Percentiles rank a stretch among this genome's conserved stretches.
Conservation (phyloP, 2,888 invertebrate species). For the Tetranychus piercei region DNA sequence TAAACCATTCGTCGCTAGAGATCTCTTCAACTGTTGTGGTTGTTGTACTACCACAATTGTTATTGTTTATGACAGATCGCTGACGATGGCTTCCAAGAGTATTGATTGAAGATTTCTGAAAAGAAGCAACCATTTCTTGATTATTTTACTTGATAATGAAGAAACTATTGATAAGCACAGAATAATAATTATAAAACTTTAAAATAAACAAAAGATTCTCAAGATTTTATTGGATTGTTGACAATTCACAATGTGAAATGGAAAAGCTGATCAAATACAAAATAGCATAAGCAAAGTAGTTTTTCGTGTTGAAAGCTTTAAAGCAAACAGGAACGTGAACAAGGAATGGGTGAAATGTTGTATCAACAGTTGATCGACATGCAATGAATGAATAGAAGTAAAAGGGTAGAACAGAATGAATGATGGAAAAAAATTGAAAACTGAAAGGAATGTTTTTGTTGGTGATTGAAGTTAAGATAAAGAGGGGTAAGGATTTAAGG, state of each 20-base stretch:
- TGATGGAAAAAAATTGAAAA: neutral
- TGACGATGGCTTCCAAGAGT: neutral
- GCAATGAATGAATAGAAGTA: neutral
- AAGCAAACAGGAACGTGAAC: constrained; percentile 52
- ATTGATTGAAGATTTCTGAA: neutral
- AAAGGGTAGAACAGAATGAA: neutral
- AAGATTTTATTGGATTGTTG: no score
- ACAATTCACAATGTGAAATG: neutral
- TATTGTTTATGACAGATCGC: neutral
- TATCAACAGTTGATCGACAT: neutral
- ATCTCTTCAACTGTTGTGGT: neutral
- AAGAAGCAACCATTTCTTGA: neutral
- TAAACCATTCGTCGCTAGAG: neutral
- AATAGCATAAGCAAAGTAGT: neutral
- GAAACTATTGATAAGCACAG: neutral
- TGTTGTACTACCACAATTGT: neutral
- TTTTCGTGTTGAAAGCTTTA: constrained; percentile 37
- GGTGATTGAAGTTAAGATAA: neutral
- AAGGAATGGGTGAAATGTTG: constrained; percentile 20
- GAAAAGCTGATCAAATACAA: neutral
- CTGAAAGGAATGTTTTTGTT: neutral
- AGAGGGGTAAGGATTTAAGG: neutral
- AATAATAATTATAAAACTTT: no score
- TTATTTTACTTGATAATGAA: neutral
- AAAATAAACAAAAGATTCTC: no score